Conservation (phyloP, 2,113 vertebrate genomes). For the Eira barbara region DNA sequence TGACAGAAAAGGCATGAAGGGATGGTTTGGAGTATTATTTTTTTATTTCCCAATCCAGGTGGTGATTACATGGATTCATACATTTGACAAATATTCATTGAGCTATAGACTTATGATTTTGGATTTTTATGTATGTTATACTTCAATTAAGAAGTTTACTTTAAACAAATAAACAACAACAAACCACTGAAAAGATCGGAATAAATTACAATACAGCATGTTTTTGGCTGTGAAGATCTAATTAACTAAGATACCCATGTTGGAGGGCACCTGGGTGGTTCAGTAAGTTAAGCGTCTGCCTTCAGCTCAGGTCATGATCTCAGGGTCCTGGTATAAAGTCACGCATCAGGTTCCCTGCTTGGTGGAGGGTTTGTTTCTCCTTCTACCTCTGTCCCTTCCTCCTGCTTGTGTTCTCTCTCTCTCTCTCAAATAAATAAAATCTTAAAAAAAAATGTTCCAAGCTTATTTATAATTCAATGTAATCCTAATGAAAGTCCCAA, state of each 20-base stretch:
- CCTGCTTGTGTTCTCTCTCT: not conserved
- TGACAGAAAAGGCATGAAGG: not conserved
- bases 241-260: not conserved
- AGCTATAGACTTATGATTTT: not conserved
- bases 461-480: not conserved
- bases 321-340: not conserved
- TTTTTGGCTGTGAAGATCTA: not conserved
- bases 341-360: not conserved
- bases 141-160: not conserved
- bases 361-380: not conserved
- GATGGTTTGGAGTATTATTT: not conserved
- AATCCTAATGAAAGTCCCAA: not conserved
- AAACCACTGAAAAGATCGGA: not conserved
- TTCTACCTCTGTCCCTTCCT: not conserved
- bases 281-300: not conserved
- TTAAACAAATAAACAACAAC: not conserved
- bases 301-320: not conserved
- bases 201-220: not conserved
- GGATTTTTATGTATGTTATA: not conserved
- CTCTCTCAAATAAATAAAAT: not conserved
- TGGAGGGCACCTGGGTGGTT: not conserved
- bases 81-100: not conserved
- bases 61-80: not conserved
- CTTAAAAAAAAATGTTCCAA: not conserved
- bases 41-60: not conserved